Evolutionary conservation across 2,888 invertebrate species (phyloP), one percentile per base, ranked within the genome.

Genomic region (Aethes cnicana): DNA sequence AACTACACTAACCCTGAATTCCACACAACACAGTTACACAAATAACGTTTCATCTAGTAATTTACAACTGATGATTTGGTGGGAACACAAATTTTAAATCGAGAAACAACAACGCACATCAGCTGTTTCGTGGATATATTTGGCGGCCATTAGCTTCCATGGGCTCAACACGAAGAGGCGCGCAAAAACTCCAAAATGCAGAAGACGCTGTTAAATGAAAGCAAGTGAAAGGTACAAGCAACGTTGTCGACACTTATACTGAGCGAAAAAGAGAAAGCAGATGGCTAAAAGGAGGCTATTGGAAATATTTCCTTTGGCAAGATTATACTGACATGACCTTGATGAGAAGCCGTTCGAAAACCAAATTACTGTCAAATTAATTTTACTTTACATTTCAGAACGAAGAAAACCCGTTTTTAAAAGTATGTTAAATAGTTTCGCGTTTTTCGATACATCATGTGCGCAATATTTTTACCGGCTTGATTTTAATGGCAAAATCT

Each of bases 71-170:
- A 62, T 62, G 69, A 59, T 64, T 55, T 9, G 63, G 59, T 60
- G 42, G 64, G 69, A 70, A 68, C 66, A 78, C 65, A 56, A 72
- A 66, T 69, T 69, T 67, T 65, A 63, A 52, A 69, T 58, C 64
- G 64, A 68, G 72, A 74, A 74, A 58, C 63, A 77, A 80, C 75
- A 78, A 85, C 77, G 81, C 83, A 86, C 83, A 89, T 88, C 88
- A 89, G 88, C 88, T 89, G 88, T 86, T 87, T 84, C 77, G 70
- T 70, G 75, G 81, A 72, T 81, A 76, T 68, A 68, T 73, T 70
- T 68, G 78, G 83, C 85, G 72, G 88, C 88, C 88, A 88, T 87
- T 84, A 84, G 72, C 77, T 78, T 81, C 78, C 74, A 77, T 77
- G 72, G 65, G 63, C 67, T 65, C 70, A 67, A 62, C n/a, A 57